Base-by-base conservation (phyloP, 2,113 vertebrate genomes). In the Speoplatyrhinus poulsoni region DNA sequence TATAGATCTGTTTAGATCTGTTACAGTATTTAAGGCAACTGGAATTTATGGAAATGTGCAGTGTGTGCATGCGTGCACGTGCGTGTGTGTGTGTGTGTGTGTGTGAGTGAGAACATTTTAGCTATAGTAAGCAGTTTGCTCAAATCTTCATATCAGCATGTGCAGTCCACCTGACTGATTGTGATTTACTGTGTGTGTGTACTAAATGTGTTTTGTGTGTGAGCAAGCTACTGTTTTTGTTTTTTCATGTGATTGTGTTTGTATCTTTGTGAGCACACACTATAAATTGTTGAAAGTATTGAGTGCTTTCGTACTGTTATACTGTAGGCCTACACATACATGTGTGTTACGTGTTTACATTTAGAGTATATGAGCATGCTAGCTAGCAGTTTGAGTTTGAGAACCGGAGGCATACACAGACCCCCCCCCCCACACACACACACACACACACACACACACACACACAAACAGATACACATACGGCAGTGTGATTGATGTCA, bases 71-170 rank as follows among this genome's bases (percentile, higher is more conserved):
- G 32, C 33, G 12, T 46, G 60, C 16, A 9, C 46, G 59, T 32
- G n/a, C n/a, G 26, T 46, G 33, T 3, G 5, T 62, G 41, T 46
- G 13, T 62, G 60, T 60, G 41, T 62, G 60, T 62, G 36, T 62
- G 60, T 62, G 41, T 46, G 36, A 47, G 60, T 46, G 36, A n/a
- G 4, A n/a, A 9, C 17, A 9, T 76, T 75, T 64, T 63, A 72
- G 70, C 79, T 67, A 15, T 67, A 15, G 70, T 48, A 9, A 72
- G 77, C 76, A 67, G 59, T 64, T 60, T 76, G 65, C 53, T 60
- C 57, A 69, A 79, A 89, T 80, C 62, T 82, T 80, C 67, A 55
- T 67, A 80, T 87, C 81, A 87, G 88, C 82, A 88, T 72, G 84
- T 65, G 47, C 12, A 55, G 68, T 66, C 73, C 81, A 84, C 70